Conservation (phyloP, 1,140 invertebrate species). For the Drosophila bocqueti region DNA sequence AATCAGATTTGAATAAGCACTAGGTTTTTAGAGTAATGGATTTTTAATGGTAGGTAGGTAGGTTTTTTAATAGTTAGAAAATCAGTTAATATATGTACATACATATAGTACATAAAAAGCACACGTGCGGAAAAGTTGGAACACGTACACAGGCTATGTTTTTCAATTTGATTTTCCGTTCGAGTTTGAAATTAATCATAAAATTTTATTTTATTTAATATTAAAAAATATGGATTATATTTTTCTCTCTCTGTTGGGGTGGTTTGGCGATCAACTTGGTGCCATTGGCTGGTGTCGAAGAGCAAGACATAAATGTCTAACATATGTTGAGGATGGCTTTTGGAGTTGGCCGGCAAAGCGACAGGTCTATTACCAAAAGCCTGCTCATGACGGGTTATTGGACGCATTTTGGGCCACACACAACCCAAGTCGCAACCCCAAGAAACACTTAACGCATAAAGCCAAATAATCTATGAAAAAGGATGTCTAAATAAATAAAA, state of each 20-base stretch:
- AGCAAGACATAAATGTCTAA: conserved; percentile 75
- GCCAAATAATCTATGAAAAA: neutral
- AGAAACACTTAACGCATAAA: conserved; percentile 1
- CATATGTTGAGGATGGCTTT: conserved; percentile 54
- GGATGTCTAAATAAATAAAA: neutral
- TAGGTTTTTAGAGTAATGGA: neutral
- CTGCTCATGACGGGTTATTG: conserved; percentile 46
- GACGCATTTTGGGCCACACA: conserved; percentile 10
- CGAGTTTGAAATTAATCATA: too few relatives aligned
- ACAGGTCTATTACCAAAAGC: conserved; percentile 54
- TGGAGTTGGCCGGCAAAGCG: conserved; percentile 33
- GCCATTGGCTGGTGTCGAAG: conserved; percentile 62
- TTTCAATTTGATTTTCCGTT: neutral
- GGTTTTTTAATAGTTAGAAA: too few relatives aligned
- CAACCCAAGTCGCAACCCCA: neutral
- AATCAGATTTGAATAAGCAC: conserved; percentile 10
- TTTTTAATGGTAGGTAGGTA: conserved; percentile 2
- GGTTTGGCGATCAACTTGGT: neutral
- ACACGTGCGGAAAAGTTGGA: neutral
- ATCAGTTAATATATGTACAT: too few relatives aligned
- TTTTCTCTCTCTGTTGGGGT: conserved; percentile 21
- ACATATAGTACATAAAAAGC: too few relatives aligned
- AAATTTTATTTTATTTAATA: neutral
- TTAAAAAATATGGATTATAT: neutral
- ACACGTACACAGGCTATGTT: too few relatives aligned